phyloP scores from a whole-genome alignment of 2,888 invertebrate genomes.

The Euclidia mi region DNA sequence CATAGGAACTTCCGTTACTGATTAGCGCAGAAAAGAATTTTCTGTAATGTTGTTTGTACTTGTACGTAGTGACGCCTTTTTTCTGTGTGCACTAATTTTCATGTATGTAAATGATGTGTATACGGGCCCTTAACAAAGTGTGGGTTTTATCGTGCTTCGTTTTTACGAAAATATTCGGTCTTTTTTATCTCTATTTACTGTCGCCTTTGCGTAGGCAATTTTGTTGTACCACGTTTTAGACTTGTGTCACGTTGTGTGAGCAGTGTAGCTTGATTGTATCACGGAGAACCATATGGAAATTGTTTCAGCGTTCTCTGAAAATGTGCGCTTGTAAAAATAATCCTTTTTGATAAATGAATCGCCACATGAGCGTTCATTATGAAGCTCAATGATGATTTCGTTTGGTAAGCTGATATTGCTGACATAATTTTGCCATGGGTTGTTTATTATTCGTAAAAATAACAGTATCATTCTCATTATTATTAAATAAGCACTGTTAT shows the following conservation, averaged over 20 bases:
- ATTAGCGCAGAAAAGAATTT: slow-evolving; percentile 74
- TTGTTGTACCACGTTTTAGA: slow-evolving; percentile 5
- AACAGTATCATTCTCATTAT: too few relatives aligned
- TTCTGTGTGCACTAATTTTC: slow-evolving; percentile 15
- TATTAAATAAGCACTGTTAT: too few relatives aligned
- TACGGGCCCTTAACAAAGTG: slow-evolving; percentile 19
- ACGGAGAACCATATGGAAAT: background rate
- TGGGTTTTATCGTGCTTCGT: slow-evolving; percentile 17
- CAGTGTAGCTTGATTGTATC: slow-evolving; percentile 9
- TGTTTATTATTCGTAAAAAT: too few relatives aligned
- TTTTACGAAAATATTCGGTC: slow-evolving; percentile 14
- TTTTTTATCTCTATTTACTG: slow-evolving; percentile 4
- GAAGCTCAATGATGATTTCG: too few relatives aligned
- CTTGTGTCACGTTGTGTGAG: slow-evolving; percentile 11
- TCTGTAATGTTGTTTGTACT: slow-evolving; percentile 54
- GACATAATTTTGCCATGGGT: too few relatives aligned
- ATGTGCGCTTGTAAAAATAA: too few relatives aligned
- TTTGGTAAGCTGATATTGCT: too few relatives aligned
- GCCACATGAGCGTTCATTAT: too few relatives aligned
- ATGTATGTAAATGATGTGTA: slow-evolving; percentile 26
- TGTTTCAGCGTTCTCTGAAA: background rate
- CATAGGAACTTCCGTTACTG: slow-evolving; percentile 72
- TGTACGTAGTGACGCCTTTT: slow-evolving; percentile 9
- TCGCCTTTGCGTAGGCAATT: slow-evolving; percentile 12
- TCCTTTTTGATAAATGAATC: too few relatives aligned